These are phyloP conservation scores for Holotrichia oblita DNA, from an alignment of 1,140 invertebrate genomes.

Conservation along the genomic window DNA sequence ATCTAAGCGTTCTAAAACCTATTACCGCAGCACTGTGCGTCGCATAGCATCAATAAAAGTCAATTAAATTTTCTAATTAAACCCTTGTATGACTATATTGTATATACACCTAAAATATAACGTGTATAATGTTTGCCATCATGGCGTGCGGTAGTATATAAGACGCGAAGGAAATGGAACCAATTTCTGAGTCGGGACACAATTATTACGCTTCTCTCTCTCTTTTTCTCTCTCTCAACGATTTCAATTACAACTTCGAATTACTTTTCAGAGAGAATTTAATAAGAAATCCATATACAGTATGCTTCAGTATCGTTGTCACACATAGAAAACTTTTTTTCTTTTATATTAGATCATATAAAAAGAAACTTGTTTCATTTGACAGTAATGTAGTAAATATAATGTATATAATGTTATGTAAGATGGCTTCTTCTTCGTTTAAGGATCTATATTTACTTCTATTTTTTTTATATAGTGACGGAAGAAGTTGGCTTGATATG, in stretches of 20 bases:
- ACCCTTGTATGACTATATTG: slow-evolving; percentile 56
- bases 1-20: slow-evolving; percentile 42
- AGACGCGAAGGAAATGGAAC: slow-evolving; percentile 55
- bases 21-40: slow-evolving; percentile 43
- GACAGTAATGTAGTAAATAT: too few species aligned
- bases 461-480: too few species aligned
- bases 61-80: slow-evolving; percentile 61
- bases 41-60: slow-evolving; percentile 53
- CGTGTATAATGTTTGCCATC: slow-evolving; percentile 16
- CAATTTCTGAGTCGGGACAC: slow-evolving; percentile 50
- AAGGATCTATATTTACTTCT: too few species aligned
- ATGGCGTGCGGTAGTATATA: slow-evolving; percentile 46
- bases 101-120: slow-evolving; percentile 6
- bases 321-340: too few species aligned
- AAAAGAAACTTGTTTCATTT: too few species aligned
- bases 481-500: too few species aligned
- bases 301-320: background rate
- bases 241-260: slow-evolving; percentile 60
- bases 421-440: too few species aligned
- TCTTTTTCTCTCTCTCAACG: slow-evolving; percentile 27
- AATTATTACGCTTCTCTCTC: slow-evolving; percentile 54
- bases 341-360: too few species aligned
- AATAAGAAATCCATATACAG: slow-evolving; percentile 46
- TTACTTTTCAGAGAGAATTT: slow-evolving; percentile 51
- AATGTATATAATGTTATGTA: too few species aligned